Evolutionary conservation across 23 tunicate species (phyloP), one percentile per base, ranked within the genome.

Genomic region (Phallusia fumigata): DNA sequence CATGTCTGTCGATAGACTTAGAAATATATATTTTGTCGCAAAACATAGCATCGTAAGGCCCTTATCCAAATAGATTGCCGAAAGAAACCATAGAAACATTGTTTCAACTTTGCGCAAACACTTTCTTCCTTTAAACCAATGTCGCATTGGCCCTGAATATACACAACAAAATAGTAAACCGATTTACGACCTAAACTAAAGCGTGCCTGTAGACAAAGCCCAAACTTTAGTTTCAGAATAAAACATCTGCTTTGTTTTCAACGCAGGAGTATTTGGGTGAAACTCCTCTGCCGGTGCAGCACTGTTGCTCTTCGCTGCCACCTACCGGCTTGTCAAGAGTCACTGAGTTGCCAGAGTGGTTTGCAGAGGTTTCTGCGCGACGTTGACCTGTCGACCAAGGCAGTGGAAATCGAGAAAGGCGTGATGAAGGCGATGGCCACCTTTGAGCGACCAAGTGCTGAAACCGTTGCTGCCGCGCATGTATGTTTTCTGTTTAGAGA

Each of bases 241-340:
- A 40, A 5, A 40, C 47, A 40, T 10, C 47, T 40, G 47, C 47
- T n/a, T n/a, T 40, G 74, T 75, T 32, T 40, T 31, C 30, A 22
- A n/a, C 75, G 26, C 76, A 84, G 87, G 33, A 76, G n/a, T 52
- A 51, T 84, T 72, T 84, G 87, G 87, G 64, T 84, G 47, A 75
- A 76, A 32, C 19, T 84, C 10, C 76, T 84, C 18, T 28, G 53
- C 76, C 28, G 81, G 33, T 84, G 87, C 76, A 84, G 51, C 76
- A 52, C 47, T 73, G 81, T 79, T 5, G 6, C 87, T 47, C 76
- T 75, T 52, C 75, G 75, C 75, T 84, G 87, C 76, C 81, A 79
- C 21, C 64, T 84, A 18, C 87, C 81, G 30, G 22, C 76, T 19
- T 84, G 87, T 26, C 65, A 76, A 53, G 73, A 79, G 2, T 32